phyloP scores from a whole-genome alignment of 2,888 invertebrate genomes.

The Chrysolina americana region DNA sequence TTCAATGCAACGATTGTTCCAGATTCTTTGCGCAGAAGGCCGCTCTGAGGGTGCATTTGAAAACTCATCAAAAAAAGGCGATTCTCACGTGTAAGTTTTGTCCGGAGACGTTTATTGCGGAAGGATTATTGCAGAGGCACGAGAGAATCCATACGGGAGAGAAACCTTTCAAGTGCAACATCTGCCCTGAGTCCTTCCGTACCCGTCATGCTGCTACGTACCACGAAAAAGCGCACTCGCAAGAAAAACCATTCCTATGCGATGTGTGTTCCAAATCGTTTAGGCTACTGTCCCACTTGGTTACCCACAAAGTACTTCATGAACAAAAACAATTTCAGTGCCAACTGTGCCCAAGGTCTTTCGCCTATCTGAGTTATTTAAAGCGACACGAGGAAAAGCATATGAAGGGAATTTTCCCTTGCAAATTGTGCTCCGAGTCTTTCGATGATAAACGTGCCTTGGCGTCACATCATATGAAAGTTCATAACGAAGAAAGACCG shows the following conservation, averaged over 20 bases:
- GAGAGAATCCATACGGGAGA: constrained; percentile 5
- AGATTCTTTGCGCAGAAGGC: neutral
- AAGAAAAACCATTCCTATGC: neutral
- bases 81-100: neutral
- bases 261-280: neutral
- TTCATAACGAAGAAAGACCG: neutral
- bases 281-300: neutral
- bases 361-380: neutral
- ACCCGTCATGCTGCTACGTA: neutral
- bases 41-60: neutral
- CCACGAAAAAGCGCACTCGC: neutral
- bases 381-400: neutral
- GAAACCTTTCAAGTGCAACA: neutral
- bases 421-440: neutral
- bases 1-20: neutral
- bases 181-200: neutral
- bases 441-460: neutral
- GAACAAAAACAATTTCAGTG: neutral
- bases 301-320: neutral
- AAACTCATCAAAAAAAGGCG: neutral
- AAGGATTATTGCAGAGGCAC: neutral
- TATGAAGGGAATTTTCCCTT: neutral
- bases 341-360: neutral
- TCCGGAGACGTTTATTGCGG: neutral
- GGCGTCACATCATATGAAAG: neutral